Conservation (phyloP, 2,113 vertebrate species). For the Cygnus buccinator region DNA sequence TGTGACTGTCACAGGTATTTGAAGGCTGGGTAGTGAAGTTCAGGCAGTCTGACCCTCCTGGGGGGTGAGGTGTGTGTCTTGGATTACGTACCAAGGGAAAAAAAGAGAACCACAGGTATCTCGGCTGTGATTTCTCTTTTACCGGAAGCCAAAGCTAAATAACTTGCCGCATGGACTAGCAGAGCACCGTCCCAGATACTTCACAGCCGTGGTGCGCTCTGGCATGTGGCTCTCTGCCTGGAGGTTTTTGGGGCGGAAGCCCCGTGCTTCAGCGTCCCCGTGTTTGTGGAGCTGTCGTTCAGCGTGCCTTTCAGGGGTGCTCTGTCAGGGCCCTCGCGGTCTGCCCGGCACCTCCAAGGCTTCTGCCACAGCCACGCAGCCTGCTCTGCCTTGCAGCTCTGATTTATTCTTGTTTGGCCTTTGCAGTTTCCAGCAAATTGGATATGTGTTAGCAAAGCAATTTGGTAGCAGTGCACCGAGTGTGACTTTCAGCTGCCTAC, state of each 20-base stretch:
- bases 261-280: background rate
- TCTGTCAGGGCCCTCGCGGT: background rate
- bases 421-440: background rate
- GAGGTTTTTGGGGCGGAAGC: background rate
- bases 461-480: background rate
- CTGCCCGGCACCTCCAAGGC: background rate
- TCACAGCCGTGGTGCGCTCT: background rate
- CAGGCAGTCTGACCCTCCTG: background rate
- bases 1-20: background rate
- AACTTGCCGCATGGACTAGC: accelerated
- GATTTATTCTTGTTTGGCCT: background rate
- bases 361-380: background rate
- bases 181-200: background rate
- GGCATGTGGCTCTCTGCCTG: background rate
- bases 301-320: background rate
- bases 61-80: background rate
- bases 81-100: accelerated
- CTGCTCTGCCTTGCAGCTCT: background rate
- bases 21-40: background rate
- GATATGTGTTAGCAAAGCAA: background rate
- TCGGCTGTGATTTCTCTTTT: background rate
- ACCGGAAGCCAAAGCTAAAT: background rate
- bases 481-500: slow-evolving; percentile 18
- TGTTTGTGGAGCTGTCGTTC: background rate
- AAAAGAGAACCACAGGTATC: background rate